Evolutionary conservation across 1,140 invertebrate species (phyloP), one percentile per base, ranked within the genome.

Genomic region (Halyomorpha halys): DNA sequence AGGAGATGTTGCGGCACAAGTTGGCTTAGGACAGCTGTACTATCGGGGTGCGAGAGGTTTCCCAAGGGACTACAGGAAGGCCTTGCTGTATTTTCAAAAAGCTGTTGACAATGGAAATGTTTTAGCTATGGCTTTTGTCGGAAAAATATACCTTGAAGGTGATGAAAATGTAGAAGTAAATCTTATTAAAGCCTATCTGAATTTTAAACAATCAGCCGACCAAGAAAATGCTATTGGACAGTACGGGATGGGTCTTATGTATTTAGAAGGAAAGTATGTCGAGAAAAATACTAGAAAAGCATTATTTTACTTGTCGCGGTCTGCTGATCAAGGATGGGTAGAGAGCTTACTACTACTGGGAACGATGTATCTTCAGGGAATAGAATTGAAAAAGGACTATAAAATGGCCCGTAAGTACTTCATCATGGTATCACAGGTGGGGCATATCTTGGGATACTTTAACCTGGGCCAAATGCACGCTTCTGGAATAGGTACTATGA

Each of bases 381-480:
- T 90, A 56, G 94, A 94, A 34, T 90, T 97, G 0, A 78, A 83
- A 66, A 82, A 86, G 51, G 94, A 98, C 75, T 96, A 94, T 73
- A 94, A 95, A 75, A 77, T 88, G 71, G 96, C 97, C 0, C 88
- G 96, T 59, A 98, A 98, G 74, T 98, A 96, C 75, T 99, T 97
- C 74, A 94, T 89, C 67, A 77, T 97, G 64, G 97, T 97, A 1
- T 94, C 94, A 39, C 94, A 98, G 74, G 93, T 91, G 0, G 96
- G 97, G 0, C 94, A 98, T 76, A 89, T 98, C 4, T 77, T 98
- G 49, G 96, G 94, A 4, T 91, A 91, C 70, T 98, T 94, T 73
- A 94, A 98, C 78, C 79, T 99, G n/a, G 97, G 90, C 3, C 90
- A 96, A 75, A 98, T 99, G 93, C 94, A 98, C 75, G 92, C 95